A percentile compares a stretch with the other conserved stretches of the same genome.
Conservation (phyloP, 1,140 invertebrate species). For the Macrobrachium rosenbergii region DNA sequence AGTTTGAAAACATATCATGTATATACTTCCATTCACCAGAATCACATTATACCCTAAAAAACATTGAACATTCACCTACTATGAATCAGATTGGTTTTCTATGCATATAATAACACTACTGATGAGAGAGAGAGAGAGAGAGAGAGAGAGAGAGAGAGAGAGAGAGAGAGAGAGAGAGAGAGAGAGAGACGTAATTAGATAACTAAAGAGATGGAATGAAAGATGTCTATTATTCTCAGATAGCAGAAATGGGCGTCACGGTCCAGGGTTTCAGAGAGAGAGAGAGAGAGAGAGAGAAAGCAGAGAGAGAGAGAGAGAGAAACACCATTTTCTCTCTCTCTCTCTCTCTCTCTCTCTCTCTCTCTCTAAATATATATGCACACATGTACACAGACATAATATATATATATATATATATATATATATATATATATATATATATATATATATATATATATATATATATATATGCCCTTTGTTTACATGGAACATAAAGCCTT, state of each 20-base stretch:
- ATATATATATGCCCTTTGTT: neutral
- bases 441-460: slow-evolving; percentile 1
- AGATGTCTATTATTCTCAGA: no score
- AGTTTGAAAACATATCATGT: neutral
- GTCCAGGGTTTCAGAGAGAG: neutral
- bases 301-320: neutral
- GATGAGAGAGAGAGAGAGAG: slow-evolving; percentile 16
- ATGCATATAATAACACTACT: no score
- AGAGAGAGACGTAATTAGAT: neutral
- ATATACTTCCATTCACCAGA: neutral
- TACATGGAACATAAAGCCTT: no score
- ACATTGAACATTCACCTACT: no score
- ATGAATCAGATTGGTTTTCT: no score
- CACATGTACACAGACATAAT: neutral
- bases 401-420: slow-evolving; percentile 24
- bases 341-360: no score
- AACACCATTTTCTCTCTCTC: neutral
- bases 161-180: slow-evolving; percentile 9
- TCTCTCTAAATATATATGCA: neutral
- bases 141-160: neutral
- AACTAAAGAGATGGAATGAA: no score
- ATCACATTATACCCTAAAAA: no score
- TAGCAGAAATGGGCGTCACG: no score
- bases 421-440: slow-evolving; percentile 14
- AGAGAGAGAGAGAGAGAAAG: neutral